A percentile compares a stretch with the other conserved stretches of the same genome.
phyloP scores from a whole-genome alignment of 2,797 vertebrate species.

The Rhynchonycteris naso region DNA sequence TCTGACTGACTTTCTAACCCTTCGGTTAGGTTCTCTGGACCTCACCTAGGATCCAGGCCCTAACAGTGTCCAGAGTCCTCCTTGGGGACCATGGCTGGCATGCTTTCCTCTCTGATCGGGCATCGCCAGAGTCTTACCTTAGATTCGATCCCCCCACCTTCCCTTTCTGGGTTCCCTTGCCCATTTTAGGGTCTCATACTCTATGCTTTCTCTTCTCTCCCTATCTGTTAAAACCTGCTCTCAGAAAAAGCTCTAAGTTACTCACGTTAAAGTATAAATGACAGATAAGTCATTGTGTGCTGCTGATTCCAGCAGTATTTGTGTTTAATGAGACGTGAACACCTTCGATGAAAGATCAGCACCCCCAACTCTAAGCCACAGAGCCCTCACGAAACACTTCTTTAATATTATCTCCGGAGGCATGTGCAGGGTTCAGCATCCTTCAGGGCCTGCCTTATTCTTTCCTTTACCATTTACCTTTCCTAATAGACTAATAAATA shows the following conservation, averaged over 20 bases:
- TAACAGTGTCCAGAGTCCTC: not conserved
- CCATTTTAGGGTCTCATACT: not conserved
- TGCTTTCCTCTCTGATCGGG: not conserved
- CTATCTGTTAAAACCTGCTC: not conserved
- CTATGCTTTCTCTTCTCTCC: not conserved
- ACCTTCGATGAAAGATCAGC: not conserved
- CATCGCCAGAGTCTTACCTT: not conserved
- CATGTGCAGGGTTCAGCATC: not conserved
- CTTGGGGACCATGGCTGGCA: fast-evolving
- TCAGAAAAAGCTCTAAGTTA: not conserved
- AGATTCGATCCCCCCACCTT: not conserved
- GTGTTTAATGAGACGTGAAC: not conserved
- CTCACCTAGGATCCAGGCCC: not conserved
- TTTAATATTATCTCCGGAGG: not conserved
- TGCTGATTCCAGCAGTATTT: not conserved
- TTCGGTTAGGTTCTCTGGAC: not conserved
- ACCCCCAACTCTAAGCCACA: not conserved
- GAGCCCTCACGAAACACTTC: not conserved
- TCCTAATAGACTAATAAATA: not conserved
- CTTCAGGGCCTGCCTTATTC: not conserved
- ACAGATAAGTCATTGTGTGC: not conserved
- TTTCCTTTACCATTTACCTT: not conserved
- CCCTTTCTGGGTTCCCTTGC: not conserved
- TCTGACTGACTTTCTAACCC: not conserved
- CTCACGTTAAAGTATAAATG: not conserved